Base-by-base conservation (phyloP, 2,888 invertebrate genomes). In the Arenicola marina region DNA sequence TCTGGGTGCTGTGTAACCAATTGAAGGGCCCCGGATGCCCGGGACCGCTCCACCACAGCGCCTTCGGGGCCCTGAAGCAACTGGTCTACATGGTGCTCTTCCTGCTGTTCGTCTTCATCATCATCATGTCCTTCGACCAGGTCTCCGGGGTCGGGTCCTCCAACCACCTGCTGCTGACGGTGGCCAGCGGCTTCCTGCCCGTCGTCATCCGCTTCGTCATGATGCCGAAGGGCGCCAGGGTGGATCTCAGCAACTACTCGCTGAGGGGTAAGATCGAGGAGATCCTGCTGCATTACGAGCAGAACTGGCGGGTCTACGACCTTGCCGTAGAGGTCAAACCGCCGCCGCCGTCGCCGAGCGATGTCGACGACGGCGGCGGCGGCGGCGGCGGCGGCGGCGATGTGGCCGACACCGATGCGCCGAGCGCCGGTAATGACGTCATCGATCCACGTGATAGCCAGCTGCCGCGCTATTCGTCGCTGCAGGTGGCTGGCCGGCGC, bases 121-220 rank as follows among this genome's bases (percentile, higher is more conserved):
- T 48, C 15, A 48, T 48, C 7, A 48, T 48, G 48, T 48, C 48
- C 48, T 48, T 48, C 26, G 18, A 48, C 26, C 18, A 48, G 15
- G 48, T 24, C 15, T 48, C 24, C 48, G 48, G 24, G 11, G 18
- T 24, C 7, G 15, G 7, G 7, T 48, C 48, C 24, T n/a, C 11
- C 48, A 48, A 48, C 26, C 48, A 48, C 7, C 48, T 48, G 48
- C 48, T 48, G 7, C 15, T 48, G 18, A 48, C 48, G 26, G 48
- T 24, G n/a, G 48, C 48, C 48, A 48, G 48, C 26, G 48, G 48
- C 26, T 48, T 48, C 48, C 26, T 48, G 48, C 48, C 48, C 7
- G 18, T 48, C 18, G 24, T 48, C 48, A 48, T 48, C 48, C 11
- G 48, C 7, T n/a, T n/a, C n/a, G 18, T n/a, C 18, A 11, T 48